Percentiles rank a stretch among this genome's conserved stretches.
These are phyloP conservation scores for Eurystomus glaucurus DNA, from an alignment of 2,797 vertebrate genomes.

Conservation along the genomic window DNA sequence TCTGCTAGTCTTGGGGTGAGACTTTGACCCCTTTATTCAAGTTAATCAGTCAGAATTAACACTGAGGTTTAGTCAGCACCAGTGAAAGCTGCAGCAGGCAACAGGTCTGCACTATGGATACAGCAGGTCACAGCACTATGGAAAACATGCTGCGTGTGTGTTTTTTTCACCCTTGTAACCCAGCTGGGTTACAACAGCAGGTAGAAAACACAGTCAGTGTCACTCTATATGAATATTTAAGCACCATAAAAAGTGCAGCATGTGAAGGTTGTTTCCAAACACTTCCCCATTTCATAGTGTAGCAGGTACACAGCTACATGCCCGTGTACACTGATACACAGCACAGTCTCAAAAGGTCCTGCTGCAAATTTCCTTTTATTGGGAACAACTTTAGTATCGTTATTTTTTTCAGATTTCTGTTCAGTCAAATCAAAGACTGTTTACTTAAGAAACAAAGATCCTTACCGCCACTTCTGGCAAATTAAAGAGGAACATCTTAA, in stretches of 20 bases:
- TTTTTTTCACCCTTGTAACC: not conserved
- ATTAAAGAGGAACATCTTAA: not conserved
- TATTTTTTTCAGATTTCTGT: not conserved
- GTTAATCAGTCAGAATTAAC: not conserved
- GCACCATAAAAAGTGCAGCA: not conserved
- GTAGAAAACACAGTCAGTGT: not conserved
- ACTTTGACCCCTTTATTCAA: not conserved
- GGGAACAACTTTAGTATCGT: not conserved
- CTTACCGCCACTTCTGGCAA: not conserved
- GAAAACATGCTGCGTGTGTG: rapidly evolving
- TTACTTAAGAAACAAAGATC: not conserved
- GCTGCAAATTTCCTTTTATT: not conserved
- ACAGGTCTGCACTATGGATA: too few species aligned
- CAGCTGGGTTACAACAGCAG: not conserved
- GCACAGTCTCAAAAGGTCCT: not conserved
- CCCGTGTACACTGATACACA: rapidly evolving
- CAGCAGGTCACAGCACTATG: not conserved
- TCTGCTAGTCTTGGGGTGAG: not conserved
- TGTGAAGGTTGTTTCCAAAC: not conserved
- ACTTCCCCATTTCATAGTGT: not conserved
- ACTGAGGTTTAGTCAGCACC: not conserved
- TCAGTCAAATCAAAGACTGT: not conserved
- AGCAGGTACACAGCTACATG: rapidly evolving
- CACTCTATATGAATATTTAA: not conserved
- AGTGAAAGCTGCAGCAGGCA: not conserved